Evolutionary conservation across 30 jellyfish, hydroid and myxozoan species (phyloP).

Genomic region (Pelagia noctiluca): DNA sequence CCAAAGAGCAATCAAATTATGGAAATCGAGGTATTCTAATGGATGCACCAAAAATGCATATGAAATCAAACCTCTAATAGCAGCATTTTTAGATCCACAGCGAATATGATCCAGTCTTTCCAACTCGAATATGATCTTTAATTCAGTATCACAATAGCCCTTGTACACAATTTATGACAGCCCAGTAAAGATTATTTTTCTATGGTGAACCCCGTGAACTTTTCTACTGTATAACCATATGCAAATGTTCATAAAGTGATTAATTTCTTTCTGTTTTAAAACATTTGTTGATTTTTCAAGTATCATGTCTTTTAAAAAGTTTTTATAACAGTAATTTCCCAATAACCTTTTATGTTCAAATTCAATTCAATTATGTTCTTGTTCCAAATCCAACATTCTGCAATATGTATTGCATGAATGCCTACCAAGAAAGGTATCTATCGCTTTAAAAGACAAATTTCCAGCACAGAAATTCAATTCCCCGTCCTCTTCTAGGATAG

Average conservation of each 20-base stretch:
- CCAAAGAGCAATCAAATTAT: background rate
- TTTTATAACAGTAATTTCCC: background rate
- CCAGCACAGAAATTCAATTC: constrained; percentile 46
- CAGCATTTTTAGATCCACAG: background rate
- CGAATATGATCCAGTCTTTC: background rate
- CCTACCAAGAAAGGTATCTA: constrained; percentile 20
- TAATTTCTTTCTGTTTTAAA: constrained; percentile 5
- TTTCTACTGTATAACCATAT: background rate
- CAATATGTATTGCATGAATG: constrained; percentile 37
- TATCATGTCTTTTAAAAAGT: background rate
- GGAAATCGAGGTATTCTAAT: background rate
- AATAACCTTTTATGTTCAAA: constrained; percentile 1
- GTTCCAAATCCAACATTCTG: constrained; percentile 13
- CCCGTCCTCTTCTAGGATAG: constrained; percentile 30
- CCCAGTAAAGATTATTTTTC: background rate
- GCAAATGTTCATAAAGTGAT: background rate
- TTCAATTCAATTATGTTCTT: background rate
- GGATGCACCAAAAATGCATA: constrained; percentile 1
- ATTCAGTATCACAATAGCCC: background rate
- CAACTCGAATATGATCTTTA: background rate
- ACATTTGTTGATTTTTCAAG: background rate
- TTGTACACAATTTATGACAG: background rate
- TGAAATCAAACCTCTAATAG: background rate
- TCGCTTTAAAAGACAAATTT: constrained; percentile 21
- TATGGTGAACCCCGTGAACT: background rate